phyloP scores from a whole-genome alignment of 2,113 vertebrate species.

The Meriones unguiculatus region DNA sequence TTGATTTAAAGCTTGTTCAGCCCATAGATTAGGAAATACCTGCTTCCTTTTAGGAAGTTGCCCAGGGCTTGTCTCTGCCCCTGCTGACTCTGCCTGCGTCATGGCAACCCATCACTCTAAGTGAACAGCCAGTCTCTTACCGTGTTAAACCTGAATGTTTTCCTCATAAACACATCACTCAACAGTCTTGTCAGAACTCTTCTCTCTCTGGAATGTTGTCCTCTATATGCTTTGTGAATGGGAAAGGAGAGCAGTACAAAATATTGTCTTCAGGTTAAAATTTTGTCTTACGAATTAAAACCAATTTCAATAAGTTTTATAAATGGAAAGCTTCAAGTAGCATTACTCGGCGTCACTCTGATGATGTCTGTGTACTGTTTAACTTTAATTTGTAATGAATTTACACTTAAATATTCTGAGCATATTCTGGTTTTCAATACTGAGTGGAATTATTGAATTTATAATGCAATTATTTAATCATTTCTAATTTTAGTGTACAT shows the following conservation, averaged over 20 bases:
- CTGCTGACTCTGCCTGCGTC: not conserved
- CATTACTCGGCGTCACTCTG: not conserved
- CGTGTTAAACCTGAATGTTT: not conserved
- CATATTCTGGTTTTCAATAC: not conserved
- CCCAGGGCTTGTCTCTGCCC: not conserved
- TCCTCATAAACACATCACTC: not conserved
- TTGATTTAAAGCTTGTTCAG: not conserved
- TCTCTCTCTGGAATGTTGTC: not conserved
- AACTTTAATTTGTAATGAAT: not conserved
- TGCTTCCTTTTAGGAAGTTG: not conserved
- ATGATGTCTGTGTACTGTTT: not conserved
- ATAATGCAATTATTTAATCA: not conserved
- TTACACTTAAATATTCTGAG: not conserved
- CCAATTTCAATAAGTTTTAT: not conserved
- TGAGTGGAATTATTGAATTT: slow-evolving; percentile 24
- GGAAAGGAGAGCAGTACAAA: not conserved
- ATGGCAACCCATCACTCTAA: not conserved
- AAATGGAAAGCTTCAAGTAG: slow-evolving; percentile 18
- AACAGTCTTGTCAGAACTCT: not conserved
- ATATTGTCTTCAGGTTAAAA: not conserved
- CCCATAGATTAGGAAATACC: not conserved
- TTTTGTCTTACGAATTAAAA: not conserved
- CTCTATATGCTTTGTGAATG: not conserved
- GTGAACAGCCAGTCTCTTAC: not conserved
- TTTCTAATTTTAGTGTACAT: not conserved